A percentile compares a stretch with the other conserved stretches of the same genome.
phyloP scores from a whole-genome alignment of 2,888 invertebrate species.

The Lepeophtheirus nordmannii region DNA sequence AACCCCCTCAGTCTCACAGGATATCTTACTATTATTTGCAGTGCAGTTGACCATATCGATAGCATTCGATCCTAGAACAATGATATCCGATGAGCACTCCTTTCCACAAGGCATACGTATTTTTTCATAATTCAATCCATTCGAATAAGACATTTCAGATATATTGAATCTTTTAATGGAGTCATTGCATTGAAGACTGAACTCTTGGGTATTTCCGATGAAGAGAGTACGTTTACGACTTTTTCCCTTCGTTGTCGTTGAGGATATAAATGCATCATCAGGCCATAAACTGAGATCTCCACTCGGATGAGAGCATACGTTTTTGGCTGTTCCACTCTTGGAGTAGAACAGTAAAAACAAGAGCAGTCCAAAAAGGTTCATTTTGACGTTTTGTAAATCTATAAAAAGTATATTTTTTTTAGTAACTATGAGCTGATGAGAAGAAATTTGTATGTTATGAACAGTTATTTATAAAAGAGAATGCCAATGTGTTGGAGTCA shows the following conservation, averaged over 20 bases:
- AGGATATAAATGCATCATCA: not conserved
- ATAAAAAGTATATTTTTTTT: not conserved
- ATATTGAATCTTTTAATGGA: not conserved
- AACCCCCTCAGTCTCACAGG: not conserved
- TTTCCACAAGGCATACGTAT: not conserved
- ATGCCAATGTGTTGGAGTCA: too few relatives aligned
- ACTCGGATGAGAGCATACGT: not conserved
- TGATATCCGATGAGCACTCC: not conserved
- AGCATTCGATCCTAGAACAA: not conserved
- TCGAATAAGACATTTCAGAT: not conserved
- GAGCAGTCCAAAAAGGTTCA: not conserved
- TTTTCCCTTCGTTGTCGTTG: not conserved
- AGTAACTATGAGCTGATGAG: too few relatives aligned
- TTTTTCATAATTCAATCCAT: not conserved
- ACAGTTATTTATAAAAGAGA: too few relatives aligned
- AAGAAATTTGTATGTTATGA: too few relatives aligned
- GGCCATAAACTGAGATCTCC: not conserved
- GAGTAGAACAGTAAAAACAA: not conserved
- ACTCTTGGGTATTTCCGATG: not conserved
- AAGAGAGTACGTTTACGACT: not conserved
- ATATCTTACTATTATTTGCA: not conserved
- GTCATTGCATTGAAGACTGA: not conserved
- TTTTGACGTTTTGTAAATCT: not conserved
- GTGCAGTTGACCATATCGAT: slow-evolving; percentile 3
- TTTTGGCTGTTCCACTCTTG: not conserved